Evolutionary conservation across 1,140 invertebrate genomes (phyloP).

Genomic region (Thereuonema tuberculata): DNA sequence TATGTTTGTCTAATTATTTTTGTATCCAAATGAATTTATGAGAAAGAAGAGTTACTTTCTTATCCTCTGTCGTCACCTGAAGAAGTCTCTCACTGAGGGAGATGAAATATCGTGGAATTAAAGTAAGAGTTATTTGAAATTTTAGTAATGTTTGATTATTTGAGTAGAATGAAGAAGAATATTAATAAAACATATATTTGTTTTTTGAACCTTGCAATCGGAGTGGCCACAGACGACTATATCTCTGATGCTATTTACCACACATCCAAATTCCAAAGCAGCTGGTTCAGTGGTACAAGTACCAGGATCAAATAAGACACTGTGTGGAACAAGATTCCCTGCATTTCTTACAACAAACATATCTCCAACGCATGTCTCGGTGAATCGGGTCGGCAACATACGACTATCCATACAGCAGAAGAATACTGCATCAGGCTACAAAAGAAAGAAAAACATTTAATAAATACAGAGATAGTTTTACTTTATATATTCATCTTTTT

Average conservation of each 20-base stretch:
- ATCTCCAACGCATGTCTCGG: constrained; percentile 86
- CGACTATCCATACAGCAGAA: constrained; percentile 95
- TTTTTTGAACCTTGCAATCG: constrained; percentile 62
- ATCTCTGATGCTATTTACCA: constrained; percentile 82
- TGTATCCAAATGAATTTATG: too few species aligned
- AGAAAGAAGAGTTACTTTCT: too few species aligned
- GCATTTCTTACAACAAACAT: constrained; percentile 96
- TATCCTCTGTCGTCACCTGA: too few species aligned
- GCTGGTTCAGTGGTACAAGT: constrained; percentile 84
- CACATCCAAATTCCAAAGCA: constrained; percentile 81
- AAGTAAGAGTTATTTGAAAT: too few species aligned
- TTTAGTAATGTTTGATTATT: too few species aligned
- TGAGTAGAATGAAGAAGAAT: too few species aligned
- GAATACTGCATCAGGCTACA: constrained; percentile 84
- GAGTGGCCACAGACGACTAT: constrained; percentile 94
- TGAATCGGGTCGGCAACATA: constrained; percentile 90
- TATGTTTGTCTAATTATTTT: too few species aligned
- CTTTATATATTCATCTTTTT: not conserved
- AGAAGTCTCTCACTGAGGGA: too few species aligned
- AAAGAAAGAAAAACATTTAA: constrained; percentile 23
- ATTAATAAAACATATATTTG: too few species aligned
- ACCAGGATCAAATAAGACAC: constrained; percentile 72
- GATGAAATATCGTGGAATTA: too few species aligned
- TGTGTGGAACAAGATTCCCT: constrained; percentile 80
- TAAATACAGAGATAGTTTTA: not conserved